Evolutionary conservation across 2,888 invertebrate genomes (phyloP), one percentile per base, ranked within the genome.

Genomic region (Dryobotodes eremita): DNA sequence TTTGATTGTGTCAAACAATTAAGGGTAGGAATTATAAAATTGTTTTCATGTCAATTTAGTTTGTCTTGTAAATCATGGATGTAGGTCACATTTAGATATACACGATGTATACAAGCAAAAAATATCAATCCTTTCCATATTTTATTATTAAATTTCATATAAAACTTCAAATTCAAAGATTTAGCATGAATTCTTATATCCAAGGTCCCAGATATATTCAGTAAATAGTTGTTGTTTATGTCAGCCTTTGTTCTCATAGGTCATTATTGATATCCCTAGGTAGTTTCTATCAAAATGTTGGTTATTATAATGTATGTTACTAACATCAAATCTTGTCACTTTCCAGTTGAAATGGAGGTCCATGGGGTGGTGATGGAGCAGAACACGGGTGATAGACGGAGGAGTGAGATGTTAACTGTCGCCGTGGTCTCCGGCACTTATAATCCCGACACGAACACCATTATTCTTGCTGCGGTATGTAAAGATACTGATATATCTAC

Each of bases 371-470:
- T 23, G 36, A 8, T 53, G 46, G 17, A n/a, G 1, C 8, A 31
- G 1, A 31, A 46, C 1, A 3, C 10, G 11, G n/a, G n/a, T 0
- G n/a, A n/a, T 2, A 23, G 5, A 15, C n/a, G 0, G 2, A 20
- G 10, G 11, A n/a, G 2, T 0, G 53, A 26, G 8, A 66, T 0
- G 0, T n/a, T 48, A 17, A 31, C 50, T 2, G 46, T 81, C 10
- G 53, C 75, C 23, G 59, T 80, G 31, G 59, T 80, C 42, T 46
- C 81, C 5, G 74, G 62, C 1, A 80, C 69, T 6, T 80, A 80
- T 31, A 6, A 23, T 6, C 62, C 42, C 0, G 64, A 65, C 0
- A 80, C 62, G 0, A 15, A 74, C 10, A 70, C 57, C 4, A 81
- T 80, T 13, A 57, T 70, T 5, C 64, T 80, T 1, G 75, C 69